phyloP scores from a whole-genome alignment of 2,888 invertebrate genomes.

The Podabrus alpinus region DNA sequence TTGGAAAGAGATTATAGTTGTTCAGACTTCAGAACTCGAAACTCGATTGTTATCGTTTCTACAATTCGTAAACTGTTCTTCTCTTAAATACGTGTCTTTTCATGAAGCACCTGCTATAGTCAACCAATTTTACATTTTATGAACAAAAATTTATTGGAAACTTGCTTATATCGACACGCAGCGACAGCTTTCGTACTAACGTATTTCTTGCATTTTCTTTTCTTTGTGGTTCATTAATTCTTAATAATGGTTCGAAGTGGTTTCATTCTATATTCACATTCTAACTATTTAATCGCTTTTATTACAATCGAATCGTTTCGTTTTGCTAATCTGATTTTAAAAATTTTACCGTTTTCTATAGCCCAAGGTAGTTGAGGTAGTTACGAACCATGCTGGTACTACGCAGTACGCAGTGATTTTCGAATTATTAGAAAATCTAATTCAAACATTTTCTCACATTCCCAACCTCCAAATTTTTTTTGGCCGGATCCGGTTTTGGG shows the following conservation, averaged over 20 bases:
- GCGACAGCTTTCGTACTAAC: neutral
- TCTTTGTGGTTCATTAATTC: neutral
- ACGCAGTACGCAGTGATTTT: neutral
- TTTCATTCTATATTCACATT: neutral
- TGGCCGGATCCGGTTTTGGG: no score
- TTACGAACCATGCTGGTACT: neutral
- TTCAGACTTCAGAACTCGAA: neutral
- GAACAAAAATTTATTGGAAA: neutral
- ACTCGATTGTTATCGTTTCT: neutral
- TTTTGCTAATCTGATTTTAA: neutral
- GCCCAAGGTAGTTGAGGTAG: neutral
- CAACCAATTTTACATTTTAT: neutral
- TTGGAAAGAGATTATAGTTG: neutral
- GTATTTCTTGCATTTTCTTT: neutral
- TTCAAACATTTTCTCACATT: no score
- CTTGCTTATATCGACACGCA: neutral
- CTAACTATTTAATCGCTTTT: neutral
- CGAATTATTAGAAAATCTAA: neutral
- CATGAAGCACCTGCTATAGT: neutral
- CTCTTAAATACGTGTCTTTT: neutral
- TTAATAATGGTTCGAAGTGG: neutral
- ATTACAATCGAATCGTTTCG: neutral
- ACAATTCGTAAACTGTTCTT: neutral
- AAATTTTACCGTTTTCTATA: neutral
- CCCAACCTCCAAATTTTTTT: no score